Conservation (phyloP, 2,113 vertebrate genomes). For the Peromyscus leucopus region DNA sequence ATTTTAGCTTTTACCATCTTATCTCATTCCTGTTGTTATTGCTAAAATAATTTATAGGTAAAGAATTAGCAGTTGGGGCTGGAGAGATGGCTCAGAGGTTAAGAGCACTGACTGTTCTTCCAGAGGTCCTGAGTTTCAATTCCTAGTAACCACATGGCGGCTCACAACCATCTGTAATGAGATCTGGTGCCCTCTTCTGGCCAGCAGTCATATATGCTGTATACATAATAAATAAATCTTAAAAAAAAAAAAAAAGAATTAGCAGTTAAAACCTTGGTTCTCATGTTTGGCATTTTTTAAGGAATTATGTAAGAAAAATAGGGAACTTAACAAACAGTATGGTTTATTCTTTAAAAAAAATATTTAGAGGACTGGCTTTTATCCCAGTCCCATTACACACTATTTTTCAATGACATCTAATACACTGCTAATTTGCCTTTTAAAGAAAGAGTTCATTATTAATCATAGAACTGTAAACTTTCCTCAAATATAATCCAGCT, state of each 20-base stretch:
- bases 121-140: too few relatives aligned
- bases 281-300: not conserved
- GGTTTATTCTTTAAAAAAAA: not conserved
- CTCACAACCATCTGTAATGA: too few relatives aligned
- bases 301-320: not conserved
- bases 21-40: not conserved
- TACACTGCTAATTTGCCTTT: not conserved
- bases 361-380: not conserved
- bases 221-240: too few relatives aligned
- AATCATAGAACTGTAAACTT: slow-evolving; percentile 3
- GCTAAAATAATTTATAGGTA: not conserved
- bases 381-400: not conserved
- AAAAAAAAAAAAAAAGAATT: too few relatives aligned
- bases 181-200: too few relatives aligned
- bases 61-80: too few relatives aligned
- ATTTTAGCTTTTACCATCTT: not conserved
- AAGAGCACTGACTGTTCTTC: too few relatives aligned
- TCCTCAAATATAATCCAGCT: not conserved
- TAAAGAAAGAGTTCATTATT: not conserved
- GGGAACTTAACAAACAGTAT: not conserved
- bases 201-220: too few relatives aligned
- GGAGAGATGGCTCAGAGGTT: too few relatives aligned
- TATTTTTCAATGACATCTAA: slow-evolving; percentile 12
- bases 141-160: too few relatives aligned
- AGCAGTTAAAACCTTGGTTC: not conserved